Conservation (phyloP, 1,140 invertebrate species). For the Wasmannia auropunctata region DNA sequence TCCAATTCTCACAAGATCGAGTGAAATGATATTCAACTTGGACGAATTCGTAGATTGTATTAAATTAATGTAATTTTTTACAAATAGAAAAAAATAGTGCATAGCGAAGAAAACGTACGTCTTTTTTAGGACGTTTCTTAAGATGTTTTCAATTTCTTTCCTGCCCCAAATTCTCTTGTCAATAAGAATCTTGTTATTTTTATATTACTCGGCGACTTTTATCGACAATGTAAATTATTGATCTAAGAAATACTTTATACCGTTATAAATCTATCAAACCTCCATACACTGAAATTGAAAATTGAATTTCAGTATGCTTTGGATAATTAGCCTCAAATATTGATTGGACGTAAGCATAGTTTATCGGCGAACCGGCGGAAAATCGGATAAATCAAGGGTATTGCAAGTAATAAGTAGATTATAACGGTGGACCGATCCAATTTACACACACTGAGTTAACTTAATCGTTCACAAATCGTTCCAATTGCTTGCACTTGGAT, state of each 20-base stretch:
- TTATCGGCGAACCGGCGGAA: not conserved
- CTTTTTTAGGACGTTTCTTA: too few species aligned
- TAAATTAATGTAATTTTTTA: not conserved
- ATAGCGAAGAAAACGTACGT: not conserved
- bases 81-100: not conserved
- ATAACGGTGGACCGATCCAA: not conserved
- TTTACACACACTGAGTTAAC: not conserved
- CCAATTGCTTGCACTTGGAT: not conserved
- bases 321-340: conserved; percentile 42
- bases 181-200: not conserved
- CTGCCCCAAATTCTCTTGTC: not conserved
- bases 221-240: not conserved
- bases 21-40: not conserved
- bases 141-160: not conserved
- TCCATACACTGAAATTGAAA: not conserved
- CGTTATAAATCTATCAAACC: not conserved
- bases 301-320: conserved; percentile 16
- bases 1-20: conserved; percentile 2
- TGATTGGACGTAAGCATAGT: conserved; percentile 3
- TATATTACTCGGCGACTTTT: not conserved
- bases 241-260: not conserved
- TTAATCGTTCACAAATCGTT: conserved; percentile 7
- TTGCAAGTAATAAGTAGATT: not conserved
- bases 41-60: not conserved
- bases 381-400: conserved; percentile 13